Evolutionary conservation across 1,140 invertebrate species (phyloP), one percentile per base, ranked within the genome.

Genomic region (Drosophila ficusphila): DNA sequence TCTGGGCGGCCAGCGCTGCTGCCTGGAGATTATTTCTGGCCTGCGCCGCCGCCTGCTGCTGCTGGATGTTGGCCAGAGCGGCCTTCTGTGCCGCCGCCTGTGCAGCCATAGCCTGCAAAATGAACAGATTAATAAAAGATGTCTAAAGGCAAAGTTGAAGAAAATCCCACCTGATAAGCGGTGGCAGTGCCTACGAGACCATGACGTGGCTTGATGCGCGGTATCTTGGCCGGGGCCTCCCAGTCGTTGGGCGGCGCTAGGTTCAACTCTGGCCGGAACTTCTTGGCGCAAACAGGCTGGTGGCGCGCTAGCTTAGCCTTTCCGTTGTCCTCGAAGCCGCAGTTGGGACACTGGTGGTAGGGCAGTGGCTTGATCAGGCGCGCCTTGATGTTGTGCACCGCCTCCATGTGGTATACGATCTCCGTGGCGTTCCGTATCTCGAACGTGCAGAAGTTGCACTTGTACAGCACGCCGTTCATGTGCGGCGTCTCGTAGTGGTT

Each of bases 401-500:
- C 95, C 82, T 98, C 96, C 96, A 98, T 97, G 79, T 99, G 98
- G 86, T 95, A 97, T 4, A 98, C 92, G 68, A 98, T 98, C 88
- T 97, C 96, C 74, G 96, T 96, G 7, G 96, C 95, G 90, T 95
- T 96, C 52, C 95, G 94, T 21, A 97, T 96, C 90, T 97, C 95
- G 73, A 96, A 95, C 0, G 94, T 91, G 92, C 97, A 98, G 90
- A 97, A 97, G 92, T 97, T 97, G 92, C 97, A 98, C 90, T 95
- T 95, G 89, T 97, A 96, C 6, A 96, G 93, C 77, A 96, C 95
- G 85, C 97, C 96, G 58, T 95, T 96, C 95, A 98, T 96, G 91
- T 99, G 98, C 16, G 97, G 97, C 21, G 96, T 97, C 88, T 98
- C 96, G 86, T 98, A 94, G 91, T 99, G 98, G 91, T 97, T 95